These are phyloP conservation scores for Coptodon bakossiorum DNA, from an alignment of 2,113 vertebrate genomes.

Conservation along the genomic window DNA sequence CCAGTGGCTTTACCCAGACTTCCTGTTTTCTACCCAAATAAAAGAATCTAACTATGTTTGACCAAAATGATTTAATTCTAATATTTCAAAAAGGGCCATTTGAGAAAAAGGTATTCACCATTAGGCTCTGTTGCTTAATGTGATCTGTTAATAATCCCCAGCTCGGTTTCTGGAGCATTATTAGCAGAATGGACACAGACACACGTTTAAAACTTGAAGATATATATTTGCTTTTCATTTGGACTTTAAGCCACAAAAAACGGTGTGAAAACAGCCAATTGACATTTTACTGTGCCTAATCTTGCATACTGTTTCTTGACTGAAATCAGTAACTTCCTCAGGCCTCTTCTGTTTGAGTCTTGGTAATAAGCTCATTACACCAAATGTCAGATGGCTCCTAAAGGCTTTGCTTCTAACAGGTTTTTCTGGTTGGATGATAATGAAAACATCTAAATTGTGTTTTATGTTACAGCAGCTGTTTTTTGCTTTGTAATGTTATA, in stretches of 20 bases:
- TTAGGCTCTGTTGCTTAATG: background rate
- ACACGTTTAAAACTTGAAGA: rapidly evolving
- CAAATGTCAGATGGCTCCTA: background rate
- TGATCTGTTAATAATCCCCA: background rate
- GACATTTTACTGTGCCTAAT: background rate
- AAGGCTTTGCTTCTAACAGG: background rate
- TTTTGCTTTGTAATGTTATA: background rate
- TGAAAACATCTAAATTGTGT: background rate
- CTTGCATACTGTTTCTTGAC: background rate
- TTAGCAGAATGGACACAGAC: background rate
- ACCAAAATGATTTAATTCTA: background rate
- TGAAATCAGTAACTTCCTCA: background rate
- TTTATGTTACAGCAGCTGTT: background rate
- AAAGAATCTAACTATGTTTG: background rate
- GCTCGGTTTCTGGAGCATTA: rapidly evolving
- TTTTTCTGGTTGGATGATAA: background rate
- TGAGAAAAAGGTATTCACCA: background rate
- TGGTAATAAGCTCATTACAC: background rate
- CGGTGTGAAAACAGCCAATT: background rate
- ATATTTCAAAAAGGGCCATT: background rate
- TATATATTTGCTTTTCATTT: background rate
- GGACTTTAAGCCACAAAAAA: background rate
- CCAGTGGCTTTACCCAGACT: background rate
- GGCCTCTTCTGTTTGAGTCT: background rate
- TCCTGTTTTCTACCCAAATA: background rate